These are phyloP conservation scores for Anthoscopus minutus DNA, from an alignment of 2,113 vertebrate species.

Conservation along the genomic window DNA sequence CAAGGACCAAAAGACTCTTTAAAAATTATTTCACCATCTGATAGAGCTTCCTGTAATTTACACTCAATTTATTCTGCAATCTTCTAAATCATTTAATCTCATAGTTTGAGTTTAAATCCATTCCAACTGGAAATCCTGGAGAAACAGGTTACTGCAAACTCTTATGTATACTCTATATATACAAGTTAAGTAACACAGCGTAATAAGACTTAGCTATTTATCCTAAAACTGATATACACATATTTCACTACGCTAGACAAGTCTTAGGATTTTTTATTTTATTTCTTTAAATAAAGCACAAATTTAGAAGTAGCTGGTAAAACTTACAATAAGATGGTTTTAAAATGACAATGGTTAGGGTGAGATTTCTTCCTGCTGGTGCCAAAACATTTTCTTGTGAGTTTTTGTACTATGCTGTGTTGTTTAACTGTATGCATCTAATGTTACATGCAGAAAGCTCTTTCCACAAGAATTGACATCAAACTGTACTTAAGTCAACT, in stretches of 20 bases:
- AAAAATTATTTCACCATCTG: conserved; percentile 66
- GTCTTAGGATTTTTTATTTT: conserved; percentile 63
- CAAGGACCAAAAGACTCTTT: conserved; percentile 71
- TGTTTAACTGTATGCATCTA: conserved; percentile 62
- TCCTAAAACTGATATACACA: conserved; percentile 69
- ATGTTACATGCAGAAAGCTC: conserved; percentile 70
- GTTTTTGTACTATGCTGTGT: conserved; percentile 61
- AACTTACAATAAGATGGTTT: conserved; percentile 59
- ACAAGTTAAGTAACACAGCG: conserved; percentile 75
- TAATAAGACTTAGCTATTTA: conserved; percentile 67
- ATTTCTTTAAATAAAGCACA: conserved; percentile 71
- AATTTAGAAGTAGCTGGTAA: conserved; percentile 70
- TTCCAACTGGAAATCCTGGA: conserved; percentile 67
- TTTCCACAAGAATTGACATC: conserved; percentile 68
- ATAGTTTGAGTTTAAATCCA: conserved; percentile 61
- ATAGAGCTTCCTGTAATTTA: conserved; percentile 73
- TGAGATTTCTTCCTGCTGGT: conserved; percentile 64
- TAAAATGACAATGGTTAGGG: conserved; percentile 66
- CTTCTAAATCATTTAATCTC: conserved; percentile 64
- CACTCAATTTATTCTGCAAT: conserved; percentile 61
- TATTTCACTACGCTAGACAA: conserved; percentile 68
- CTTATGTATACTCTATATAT: conserved; percentile 71
- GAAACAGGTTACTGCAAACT: conserved; percentile 73
- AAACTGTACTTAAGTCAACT: conserved; percentile 65
- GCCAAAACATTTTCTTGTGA: conserved; percentile 56